Base-by-base conservation (phyloP, 2,113 vertebrate genomes). In the Ptyas mucosa region DNA sequence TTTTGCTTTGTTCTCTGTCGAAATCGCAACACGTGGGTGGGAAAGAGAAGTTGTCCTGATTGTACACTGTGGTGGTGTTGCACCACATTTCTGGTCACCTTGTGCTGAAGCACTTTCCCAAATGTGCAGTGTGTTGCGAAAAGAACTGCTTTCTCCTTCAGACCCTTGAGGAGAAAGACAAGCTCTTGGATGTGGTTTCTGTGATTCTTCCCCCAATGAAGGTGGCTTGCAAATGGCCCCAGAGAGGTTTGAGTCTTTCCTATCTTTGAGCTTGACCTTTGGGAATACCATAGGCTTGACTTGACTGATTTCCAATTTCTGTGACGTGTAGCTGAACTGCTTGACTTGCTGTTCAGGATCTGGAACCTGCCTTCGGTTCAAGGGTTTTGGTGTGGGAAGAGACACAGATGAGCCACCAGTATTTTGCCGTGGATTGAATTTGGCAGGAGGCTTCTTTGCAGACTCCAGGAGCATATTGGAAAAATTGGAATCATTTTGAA, bases 61-160 rank as follows among this genome's bases (percentile, higher is more conserved):
- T 14, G 91, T 14, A 0, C 9, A 11, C 11, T 3, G 10, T 1
- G 57, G 53, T 9, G 90, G 0, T 11, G 64, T 9, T 0, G 7
- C 7, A 2, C 87, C 11, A 0, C 23, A 55, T 0, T 89, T 52
- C 86, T 89, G 85, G 6, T 95, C 89, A 0, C 75, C 51, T n/a
- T 26, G 26, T 93, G 94, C 93, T 12, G 93, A 96, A 91, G 96
- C 53, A 23, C 96, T 97, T 94, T 97, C 96, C 97, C 97, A 97
- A 46, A 97, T 96, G 92, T 94, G 92, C 1, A 97, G 94, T 11
- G 96, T 94, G 0, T 89, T 88, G 7, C 90, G 96, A 95, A 98
- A 98, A 92, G 94, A 96, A 20, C 23, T 91, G 0, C 9, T 5
- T 55, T 69, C 14, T 0, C 0, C 39, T 43, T 43, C 39, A 49